These are phyloP conservation scores for Magallana gigas DNA, from an alignment of 1,140 invertebrate species.

Conservation along the genomic window DNA sequence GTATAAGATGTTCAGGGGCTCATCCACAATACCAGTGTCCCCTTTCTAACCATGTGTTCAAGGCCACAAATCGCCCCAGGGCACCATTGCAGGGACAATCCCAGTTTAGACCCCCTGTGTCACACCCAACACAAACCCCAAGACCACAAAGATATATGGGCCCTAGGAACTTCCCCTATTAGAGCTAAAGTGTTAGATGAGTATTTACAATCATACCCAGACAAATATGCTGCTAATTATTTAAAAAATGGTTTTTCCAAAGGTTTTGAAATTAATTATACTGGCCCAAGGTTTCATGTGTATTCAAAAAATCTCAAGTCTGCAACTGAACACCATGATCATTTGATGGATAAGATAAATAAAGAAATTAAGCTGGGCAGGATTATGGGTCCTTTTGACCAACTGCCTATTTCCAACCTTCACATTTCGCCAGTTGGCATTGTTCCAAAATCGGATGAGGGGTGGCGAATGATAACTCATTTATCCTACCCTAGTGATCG, in stretches of 20 bases:
- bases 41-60: neutral
- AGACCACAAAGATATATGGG: neutral
- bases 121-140: neutral
- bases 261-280: conserved; percentile 38
- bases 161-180: neutral
- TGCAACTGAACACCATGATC: neutral
- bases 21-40: neutral
- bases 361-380: no score
- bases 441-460: no score
- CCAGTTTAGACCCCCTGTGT: neutral
- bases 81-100: neutral
- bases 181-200: neutral
- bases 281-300: conserved; percentile 9
- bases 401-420: no score
- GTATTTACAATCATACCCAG: conserved; percentile 2
- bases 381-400: no score
- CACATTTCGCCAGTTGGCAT: no score
- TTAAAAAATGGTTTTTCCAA: conserved; percentile 1
- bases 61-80: neutral
- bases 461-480: no score
- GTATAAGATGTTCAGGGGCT: no score
- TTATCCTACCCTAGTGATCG: no score
- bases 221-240: neutral
- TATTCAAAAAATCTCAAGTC: neutral
- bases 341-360: no score